Evolutionary conservation across 2,797 vertebrate species (phyloP).

Genomic region (Mus spretus): DNA sequence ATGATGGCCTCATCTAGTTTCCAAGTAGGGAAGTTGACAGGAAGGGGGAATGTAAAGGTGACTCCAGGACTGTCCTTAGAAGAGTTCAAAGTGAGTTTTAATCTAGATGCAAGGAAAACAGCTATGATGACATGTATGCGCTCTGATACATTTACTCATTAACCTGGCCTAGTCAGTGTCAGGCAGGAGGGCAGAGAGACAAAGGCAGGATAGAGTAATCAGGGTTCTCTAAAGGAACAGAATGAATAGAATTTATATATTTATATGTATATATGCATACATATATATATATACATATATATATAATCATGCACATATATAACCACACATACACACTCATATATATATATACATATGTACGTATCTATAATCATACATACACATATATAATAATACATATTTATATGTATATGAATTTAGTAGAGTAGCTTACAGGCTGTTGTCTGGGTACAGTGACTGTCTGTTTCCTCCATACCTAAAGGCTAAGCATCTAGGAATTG

Average conservation of each 20-base stretch:
- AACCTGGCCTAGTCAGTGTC: not conserved
- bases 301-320: not conserved
- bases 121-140: fast-evolving
- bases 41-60: not conserved
- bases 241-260: not conserved
- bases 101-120: not conserved
- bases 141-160: not conserved
- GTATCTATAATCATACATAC: not conserved
- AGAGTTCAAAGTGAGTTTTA: not conserved
- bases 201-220: not conserved
- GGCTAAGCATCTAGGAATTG: not conserved
- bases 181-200: no score
- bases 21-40: not conserved
- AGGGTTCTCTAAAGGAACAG: not conserved
- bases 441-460: not conserved
- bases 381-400: not conserved
- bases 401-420: not conserved
- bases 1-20: not conserved
- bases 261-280: not conserved
- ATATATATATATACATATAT: not conserved
- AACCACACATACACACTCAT: no score
- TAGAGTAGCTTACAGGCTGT: not conserved
- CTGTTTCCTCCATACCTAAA: not conserved
- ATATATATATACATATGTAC: not conserved
- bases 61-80: not conserved